A percentile compares a stretch with the other conserved stretches of the same genome.
These are phyloP conservation scores for Lucifuga dentata DNA, from an alignment of 2,113 vertebrate species.

Conservation along the genomic window DNA sequence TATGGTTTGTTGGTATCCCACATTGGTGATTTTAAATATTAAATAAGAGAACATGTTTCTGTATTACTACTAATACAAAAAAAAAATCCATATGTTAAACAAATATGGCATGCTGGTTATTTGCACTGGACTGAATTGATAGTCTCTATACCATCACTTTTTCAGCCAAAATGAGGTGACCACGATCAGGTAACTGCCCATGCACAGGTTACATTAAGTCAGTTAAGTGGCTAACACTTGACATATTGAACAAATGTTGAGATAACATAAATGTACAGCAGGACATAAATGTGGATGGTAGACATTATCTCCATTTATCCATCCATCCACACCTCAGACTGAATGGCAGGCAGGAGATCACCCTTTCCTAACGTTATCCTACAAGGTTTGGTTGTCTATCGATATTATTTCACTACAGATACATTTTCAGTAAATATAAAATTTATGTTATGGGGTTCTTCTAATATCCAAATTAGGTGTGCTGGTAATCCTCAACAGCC, in stretches of 20 bases:
- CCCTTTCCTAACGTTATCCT: constrained; percentile 68
- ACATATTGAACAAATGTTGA: constrained; percentile 1
- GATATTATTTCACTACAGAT: constrained; percentile 2
- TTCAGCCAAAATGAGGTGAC: not conserved
- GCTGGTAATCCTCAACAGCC: too few species aligned
- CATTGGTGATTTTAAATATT: not conserved
- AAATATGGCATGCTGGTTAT: constrained; percentile 4
- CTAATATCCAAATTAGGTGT: not conserved
- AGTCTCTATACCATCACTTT: not conserved
- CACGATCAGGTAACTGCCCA: not conserved
- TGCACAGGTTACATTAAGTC: not conserved
- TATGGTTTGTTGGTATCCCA: not conserved
- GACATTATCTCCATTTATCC: constrained; percentile 24
- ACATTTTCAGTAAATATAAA: constrained; percentile 4
- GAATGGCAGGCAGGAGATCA: constrained; percentile 62
- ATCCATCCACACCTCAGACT: constrained; percentile 77
- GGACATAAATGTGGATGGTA: not conserved
- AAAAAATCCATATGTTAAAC: not conserved
- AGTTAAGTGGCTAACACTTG: not conserved
- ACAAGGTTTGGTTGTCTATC: constrained; percentile 18
- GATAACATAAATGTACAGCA: not conserved
- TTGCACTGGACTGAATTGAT: not conserved
- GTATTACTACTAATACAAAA: not conserved
- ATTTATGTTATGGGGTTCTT: not conserved
- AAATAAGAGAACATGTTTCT: not conserved